A percentile compares a stretch with the other conserved stretches of the same genome.
Evolutionary conservation across 1,140 invertebrate species (phyloP).

Genomic region (Melanaphis sacchari): DNA sequence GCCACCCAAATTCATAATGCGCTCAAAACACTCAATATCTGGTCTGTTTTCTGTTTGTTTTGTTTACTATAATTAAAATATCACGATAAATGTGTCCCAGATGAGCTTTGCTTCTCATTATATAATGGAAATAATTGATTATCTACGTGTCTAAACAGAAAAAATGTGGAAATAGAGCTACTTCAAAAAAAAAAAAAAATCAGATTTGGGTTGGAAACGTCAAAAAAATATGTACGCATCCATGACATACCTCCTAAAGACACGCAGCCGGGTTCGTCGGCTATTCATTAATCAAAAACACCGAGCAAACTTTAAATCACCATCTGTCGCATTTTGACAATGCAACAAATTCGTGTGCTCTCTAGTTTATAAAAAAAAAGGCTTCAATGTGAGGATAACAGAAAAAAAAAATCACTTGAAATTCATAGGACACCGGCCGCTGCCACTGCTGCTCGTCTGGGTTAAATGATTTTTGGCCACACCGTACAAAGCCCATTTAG

Average conservation of each 20-base stretch:
- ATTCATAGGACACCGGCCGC: neutral
- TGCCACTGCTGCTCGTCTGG: too few relatives aligned
- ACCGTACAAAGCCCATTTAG: neutral
- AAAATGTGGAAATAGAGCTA: neutral
- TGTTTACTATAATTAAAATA: neutral
- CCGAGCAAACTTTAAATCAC: slow-evolving; percentile 49
- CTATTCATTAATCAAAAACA: slow-evolving; percentile 48
- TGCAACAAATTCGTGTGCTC: slow-evolving; percentile 37
- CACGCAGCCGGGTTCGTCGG: neutral
- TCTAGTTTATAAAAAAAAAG: neutral
- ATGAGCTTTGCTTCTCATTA: neutral
- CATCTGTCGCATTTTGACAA: slow-evolving; percentile 50
- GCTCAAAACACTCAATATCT: neutral
- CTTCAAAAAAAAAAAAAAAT: neutral
- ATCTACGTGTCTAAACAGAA: neutral
- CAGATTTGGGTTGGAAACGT: slow-evolving; percentile 21
- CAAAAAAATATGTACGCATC: slow-evolving; percentile 33
- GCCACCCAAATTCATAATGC: too few relatives aligned
- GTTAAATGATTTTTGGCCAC: slow-evolving; percentile 3
- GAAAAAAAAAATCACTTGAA: slow-evolving; percentile 13
- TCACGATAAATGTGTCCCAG: neutral
- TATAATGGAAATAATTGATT: slow-evolving; percentile 11
- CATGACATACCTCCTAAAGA: neutral
- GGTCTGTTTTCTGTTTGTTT: neutral
- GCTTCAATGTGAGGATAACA: neutral